Evolutionary conservation across 2,888 invertebrate genomes (phyloP), one percentile per base, ranked within the genome.

Genomic region (Orgyia antiqua): DNA sequence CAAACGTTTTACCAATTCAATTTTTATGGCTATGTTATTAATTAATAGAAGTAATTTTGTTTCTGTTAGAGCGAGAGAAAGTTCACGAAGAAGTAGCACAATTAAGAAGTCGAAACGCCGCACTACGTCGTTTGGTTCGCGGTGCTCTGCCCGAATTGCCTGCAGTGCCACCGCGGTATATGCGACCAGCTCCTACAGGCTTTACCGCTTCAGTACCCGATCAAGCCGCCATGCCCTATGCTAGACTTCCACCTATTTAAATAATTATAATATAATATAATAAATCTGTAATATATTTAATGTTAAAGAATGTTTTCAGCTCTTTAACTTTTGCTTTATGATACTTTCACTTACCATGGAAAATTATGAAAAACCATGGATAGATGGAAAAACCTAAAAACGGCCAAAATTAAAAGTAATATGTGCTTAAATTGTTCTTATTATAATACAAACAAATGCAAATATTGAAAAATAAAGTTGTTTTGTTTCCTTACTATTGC

Each of bases 91-190:
- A 94, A 54, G 92, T 93, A 2, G 74, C 89, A 10, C 79, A 75
- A 29, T 60, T 94, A 10, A 88, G 91, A 3, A 86, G 80, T 31
- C 92, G 93, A 52, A 94, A 94, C 66, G 68, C 74, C 1, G 93
- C 94, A 37, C 68, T 95, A 28, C 88, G 90, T 11, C 87, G 90
- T 33, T 74, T 95, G 27, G 77, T 94, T 24, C 88, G 89, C 39
- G 90, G 90, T 44, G 89, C 90, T 27, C 68, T 88, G 36, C 87
- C 87, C 0, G 68, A 71, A 2, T 38, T 82, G 23, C 62, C 69
- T 4, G 29, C 43, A 0, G 43, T 54, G 6, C 34, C 33, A 27
- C 63, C 68, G 2, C 51, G 55, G 8, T 69, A 69, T 41, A 32
- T 48, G 19, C 65, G 58, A 1, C 31, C 54, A 4, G 32, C 19